These are phyloP conservation scores for Caenorhabditis imperialis DNA, from an alignment of 2,888 invertebrate genomes.

Conservation along the genomic window DNA sequence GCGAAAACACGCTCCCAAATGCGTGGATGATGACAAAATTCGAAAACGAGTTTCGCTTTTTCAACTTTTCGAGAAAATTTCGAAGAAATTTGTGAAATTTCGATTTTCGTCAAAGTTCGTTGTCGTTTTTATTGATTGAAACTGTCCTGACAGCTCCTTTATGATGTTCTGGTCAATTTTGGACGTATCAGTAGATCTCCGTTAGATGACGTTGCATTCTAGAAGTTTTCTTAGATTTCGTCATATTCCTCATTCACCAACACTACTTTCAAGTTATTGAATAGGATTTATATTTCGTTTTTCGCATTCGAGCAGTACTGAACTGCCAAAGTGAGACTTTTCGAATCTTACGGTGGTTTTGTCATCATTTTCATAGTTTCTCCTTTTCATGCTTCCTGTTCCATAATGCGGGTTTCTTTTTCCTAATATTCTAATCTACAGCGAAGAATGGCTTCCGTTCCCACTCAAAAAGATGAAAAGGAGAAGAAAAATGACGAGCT, in stretches of 20 bases:
- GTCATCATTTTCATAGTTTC: too few species aligned
- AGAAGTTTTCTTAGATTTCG: too few species aligned
- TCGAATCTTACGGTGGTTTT: too few species aligned
- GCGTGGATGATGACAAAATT: constrained; percentile 45
- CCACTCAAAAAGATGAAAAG: constrained; percentile 67
- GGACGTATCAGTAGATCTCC: too few species aligned
- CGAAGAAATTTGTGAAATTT: constrained; percentile 4
- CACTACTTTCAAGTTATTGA: not conserved
- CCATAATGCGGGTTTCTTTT: not conserved
- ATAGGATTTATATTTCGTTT: not conserved
- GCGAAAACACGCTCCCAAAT: constrained; percentile 22
- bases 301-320: not conserved
- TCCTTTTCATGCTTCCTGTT: not conserved
- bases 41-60: constrained; percentile 3
- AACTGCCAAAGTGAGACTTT: too few species aligned
- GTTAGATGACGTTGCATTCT: too few species aligned
- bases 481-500: constrained; percentile 84
- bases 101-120: not conserved
- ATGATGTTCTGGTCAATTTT: not conserved
- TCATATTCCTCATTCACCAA: too few species aligned
- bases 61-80: not conserved
- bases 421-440: not conserved
- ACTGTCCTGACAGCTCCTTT: not conserved
- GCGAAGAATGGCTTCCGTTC: constrained; percentile 39
- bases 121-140: not conserved